These are phyloP conservation scores for Tyria jacobaeae DNA, from an alignment of 2,888 invertebrate species.

Conservation along the genomic window DNA sequence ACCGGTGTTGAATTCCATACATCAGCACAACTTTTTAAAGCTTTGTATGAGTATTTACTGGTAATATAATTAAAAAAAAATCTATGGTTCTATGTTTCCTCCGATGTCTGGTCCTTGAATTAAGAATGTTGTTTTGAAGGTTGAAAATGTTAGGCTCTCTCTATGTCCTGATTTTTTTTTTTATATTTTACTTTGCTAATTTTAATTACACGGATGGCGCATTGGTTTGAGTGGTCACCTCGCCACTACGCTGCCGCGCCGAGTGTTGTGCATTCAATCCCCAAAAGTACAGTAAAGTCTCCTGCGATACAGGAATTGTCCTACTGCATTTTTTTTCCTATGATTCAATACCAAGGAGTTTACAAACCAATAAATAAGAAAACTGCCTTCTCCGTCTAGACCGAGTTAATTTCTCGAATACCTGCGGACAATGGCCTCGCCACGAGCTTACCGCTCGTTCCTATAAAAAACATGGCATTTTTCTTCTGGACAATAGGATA, in stretches of 20 bases:
- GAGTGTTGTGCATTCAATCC: too few relatives aligned
- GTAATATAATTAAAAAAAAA: background rate
- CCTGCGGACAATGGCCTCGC: conserved; percentile 68
- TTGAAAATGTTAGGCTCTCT: too few relatives aligned
- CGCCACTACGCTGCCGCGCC: too few relatives aligned
- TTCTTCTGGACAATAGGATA: conserved; percentile 59
- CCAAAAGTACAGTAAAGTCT: too few relatives aligned
- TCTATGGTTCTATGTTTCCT: too few relatives aligned
- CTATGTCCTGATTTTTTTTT: too few relatives aligned
- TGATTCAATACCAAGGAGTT: background rate
- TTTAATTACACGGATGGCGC: too few relatives aligned
- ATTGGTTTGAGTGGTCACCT: too few relatives aligned
- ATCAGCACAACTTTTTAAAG: conserved; percentile 43
- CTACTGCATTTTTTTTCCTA: background rate
- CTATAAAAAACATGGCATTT: conserved; percentile 60
- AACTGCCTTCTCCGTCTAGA: conserved; percentile 61
- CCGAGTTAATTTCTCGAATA: conserved; percentile 73
- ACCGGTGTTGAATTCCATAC: conserved; percentile 52
- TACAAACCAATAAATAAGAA: conserved; percentile 13
- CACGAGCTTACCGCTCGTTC: conserved; percentile 17
- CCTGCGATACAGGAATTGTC: too few relatives aligned
- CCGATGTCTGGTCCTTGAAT: too few relatives aligned
- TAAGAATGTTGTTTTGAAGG: too few relatives aligned
- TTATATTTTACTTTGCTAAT: too few relatives aligned
- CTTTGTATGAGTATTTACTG: conserved; percentile 26